Conservation (phyloP, 2,888 invertebrate species). For the Ormyrus pomaceus region DNA sequence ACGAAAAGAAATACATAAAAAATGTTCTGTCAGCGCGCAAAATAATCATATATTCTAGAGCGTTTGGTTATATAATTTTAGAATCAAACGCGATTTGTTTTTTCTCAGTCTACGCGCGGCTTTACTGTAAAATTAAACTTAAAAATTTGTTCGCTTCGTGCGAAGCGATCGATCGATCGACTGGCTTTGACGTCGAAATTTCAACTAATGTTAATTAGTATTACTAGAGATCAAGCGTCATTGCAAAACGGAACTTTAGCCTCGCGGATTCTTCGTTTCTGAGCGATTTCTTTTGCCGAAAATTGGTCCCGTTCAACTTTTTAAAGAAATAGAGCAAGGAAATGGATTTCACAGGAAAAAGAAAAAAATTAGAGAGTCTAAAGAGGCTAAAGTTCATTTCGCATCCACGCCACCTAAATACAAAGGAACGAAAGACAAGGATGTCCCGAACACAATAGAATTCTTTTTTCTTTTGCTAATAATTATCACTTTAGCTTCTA, state of each 20-base stretch:
- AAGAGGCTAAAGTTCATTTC: slow-evolving; percentile 43
- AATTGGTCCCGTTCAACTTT: slow-evolving; percentile 53
- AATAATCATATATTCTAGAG: slow-evolving; percentile 43
- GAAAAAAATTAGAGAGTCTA: slow-evolving; percentile 2
- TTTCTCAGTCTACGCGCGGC: slow-evolving; percentile 47
- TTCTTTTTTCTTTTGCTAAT: neutral
- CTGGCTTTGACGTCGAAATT: slow-evolving; percentile 23
- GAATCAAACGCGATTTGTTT: slow-evolving; percentile 33
- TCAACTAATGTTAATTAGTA: slow-evolving; percentile 32
- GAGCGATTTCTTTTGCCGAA: slow-evolving; percentile 45
- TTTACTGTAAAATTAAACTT: slow-evolving; percentile 16
- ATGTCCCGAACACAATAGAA: slow-evolving; percentile 19
- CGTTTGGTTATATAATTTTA: slow-evolving; percentile 42
- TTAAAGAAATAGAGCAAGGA: neutral
- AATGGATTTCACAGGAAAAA: neutral
- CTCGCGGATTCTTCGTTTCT: slow-evolving; percentile 9
- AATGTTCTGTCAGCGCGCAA: slow-evolving; percentile 30
- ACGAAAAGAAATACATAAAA: slow-evolving; percentile 27
- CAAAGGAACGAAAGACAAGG: slow-evolving; percentile 47
- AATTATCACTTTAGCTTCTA: slow-evolving; percentile 32
- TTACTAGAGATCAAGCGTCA: slow-evolving; percentile 55
- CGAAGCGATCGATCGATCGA: slow-evolving; percentile 43
- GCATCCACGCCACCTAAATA: slow-evolving; percentile 53
- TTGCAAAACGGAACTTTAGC: slow-evolving; percentile 43
- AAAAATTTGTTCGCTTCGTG: slow-evolving; percentile 15